Evolutionary conservation across 1,140 invertebrate species (phyloP).

Genomic region (Magallana ariakensis): DNA sequence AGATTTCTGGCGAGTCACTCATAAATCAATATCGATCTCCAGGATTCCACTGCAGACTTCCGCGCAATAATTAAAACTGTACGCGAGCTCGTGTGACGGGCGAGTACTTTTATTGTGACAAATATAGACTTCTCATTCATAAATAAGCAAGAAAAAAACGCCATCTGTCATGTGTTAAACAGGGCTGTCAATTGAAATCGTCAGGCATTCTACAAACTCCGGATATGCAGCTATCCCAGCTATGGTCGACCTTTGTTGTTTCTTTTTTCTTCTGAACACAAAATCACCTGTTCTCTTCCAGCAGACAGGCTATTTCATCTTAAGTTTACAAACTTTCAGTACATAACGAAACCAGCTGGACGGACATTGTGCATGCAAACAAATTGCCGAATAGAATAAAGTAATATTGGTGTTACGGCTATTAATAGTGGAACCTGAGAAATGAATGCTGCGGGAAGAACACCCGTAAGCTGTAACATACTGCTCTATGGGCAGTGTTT

Average conservation of each 20-base stretch:
- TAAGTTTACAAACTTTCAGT: no score
- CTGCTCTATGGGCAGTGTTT: not conserved
- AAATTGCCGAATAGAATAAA: no score
- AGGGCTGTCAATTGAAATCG: slow-evolving; percentile 20
- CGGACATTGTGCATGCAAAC: no score
- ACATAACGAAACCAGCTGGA: no score
- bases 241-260: not conserved
- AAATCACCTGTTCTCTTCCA: no score
- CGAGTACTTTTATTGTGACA: slow-evolving; percentile 27
- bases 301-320: no score
- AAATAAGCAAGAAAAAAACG: not conserved
- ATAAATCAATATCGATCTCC: not conserved
- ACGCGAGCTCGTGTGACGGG: not conserved
- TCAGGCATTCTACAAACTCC: slow-evolving; percentile 27
- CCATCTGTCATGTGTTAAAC: slow-evolving; percentile 24
- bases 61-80: not conserved
- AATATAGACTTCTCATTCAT: slow-evolving; percentile 34
- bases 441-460: no score
- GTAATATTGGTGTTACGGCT: no score
- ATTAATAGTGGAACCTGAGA: no score
- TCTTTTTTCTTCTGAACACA: no score
- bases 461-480: not conserved
- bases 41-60: not conserved
- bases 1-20: not conserved
- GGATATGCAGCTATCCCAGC: not conserved